Conservation (phyloP, 2,113 vertebrate species). For the Paramisgurnus dabryanus region DNA sequence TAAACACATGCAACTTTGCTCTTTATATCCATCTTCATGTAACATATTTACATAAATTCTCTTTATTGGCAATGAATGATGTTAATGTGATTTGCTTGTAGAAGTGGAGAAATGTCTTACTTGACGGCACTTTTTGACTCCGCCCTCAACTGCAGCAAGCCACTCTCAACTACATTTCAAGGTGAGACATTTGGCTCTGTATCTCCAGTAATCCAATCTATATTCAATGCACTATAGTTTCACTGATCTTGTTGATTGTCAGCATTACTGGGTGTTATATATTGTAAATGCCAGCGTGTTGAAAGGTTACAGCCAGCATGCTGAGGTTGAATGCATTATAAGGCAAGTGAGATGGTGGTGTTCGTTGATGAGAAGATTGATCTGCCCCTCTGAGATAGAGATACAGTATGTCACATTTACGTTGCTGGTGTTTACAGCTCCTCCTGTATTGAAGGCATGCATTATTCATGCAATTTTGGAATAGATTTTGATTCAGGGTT, state of each 20-base stretch:
- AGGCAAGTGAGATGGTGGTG: neutral
- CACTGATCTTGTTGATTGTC: constrained; percentile 42
- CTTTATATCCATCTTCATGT: no score
- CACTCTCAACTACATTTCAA: no score
- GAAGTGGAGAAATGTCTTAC: no score
- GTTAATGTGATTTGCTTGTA: no score
- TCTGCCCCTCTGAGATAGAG: constrained; percentile 9
- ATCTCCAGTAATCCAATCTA: neutral
- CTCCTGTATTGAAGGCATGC: constrained; percentile 10
- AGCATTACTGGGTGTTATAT: constrained; percentile 31
- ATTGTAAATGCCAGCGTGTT: constrained; percentile 43
- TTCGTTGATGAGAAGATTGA: constrained; percentile 35
- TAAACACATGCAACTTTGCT: no score
- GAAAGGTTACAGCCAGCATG: constrained; percentile 33
- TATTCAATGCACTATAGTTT: constrained; percentile 22
- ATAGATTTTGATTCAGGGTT: constrained; percentile 15
- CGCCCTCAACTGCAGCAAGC: no score
- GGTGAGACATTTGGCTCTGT: no score
- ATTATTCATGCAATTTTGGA: constrained; percentile 46
- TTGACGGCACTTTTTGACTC: no score
- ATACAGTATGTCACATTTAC: constrained; percentile 6
- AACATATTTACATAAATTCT: no score
- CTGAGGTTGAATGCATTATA: constrained; percentile 23
- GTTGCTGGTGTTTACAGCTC: constrained; percentile 6
- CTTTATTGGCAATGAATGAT: no score